Evolutionary conservation across 37 sponge, comb jelly and placozoan genomes (phyloP), one percentile per base, ranked within the genome.

Genomic region (Halisarca cf. caerulea): DNA sequence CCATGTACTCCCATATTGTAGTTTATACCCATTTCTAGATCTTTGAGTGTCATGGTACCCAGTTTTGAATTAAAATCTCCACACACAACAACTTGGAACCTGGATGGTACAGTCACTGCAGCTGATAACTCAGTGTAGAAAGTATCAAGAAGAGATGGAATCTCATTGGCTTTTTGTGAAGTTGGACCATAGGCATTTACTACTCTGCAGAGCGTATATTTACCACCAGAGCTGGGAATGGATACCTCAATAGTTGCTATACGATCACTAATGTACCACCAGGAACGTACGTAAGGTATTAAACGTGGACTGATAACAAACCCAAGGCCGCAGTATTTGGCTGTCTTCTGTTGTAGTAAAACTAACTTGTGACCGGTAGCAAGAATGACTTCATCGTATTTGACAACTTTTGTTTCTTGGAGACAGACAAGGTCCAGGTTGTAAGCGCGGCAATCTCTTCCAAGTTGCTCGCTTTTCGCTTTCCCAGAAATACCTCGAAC

Each of bases 171-270:
- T 66, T n/a, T 66, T 66, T 66, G 68, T n/a, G 23, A 66, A 27
- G 68, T 66, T 66, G 68, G 68, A 24, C 68, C 68, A 66, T 66
- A 66, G 68, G 68, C 68, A 66, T 66, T 66, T 24, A 66, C 68
- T 9, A 66, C 9, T 66, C 68, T 18, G 68, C 68, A 66, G 68
- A 66, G 68, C 23, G 28, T 66, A 66, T 18, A 27, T 66, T 66
- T 66, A 27, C 68, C 68, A 24, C 28, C 23, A 66, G 68, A 66
- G 23, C 68, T 66, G 23, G 68, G 68, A 27, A 66, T 66, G 23
- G 68, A 66, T 66, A 15, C 68, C 23, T 66, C 68, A 66, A 66
- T 66, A 27, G 68, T 27, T 66, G 68, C 68, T 66, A 66, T 27
- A 66, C 68, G 68, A 27, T 66, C 68, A 66, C 68, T 66, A 27